Percentiles rank a stretch among this genome's conserved stretches.
Conservation (phyloP, 1,140 invertebrate species). For the Drosophila chauvacae region DNA sequence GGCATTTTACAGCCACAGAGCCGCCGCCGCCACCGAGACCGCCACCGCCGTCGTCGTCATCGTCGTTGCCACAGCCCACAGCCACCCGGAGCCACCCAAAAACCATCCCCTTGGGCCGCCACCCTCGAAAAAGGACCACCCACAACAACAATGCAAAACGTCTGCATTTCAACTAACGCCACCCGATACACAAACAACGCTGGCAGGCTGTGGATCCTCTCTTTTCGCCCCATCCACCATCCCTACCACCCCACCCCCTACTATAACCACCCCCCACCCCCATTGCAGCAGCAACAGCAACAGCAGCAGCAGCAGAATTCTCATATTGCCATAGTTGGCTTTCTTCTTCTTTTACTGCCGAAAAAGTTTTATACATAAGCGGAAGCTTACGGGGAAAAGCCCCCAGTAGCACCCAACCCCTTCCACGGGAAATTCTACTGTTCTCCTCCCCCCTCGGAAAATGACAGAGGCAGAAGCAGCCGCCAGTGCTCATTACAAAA, state of each 20-base stretch:
- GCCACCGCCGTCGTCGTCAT: slow-evolving; percentile 40
- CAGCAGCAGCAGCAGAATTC: slow-evolving; percentile 60
- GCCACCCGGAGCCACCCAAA: slow-evolving; percentile 20
- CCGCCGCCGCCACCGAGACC: slow-evolving; percentile 38
- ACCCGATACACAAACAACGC: slow-evolving; percentile 70
- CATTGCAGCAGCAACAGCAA: slow-evolving; percentile 62
- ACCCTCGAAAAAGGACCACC: slow-evolving; percentile 45
- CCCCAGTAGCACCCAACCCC: background rate
- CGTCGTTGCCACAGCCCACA: slow-evolving; percentile 32
- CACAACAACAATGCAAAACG: slow-evolving; percentile 79
- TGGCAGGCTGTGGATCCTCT: slow-evolving; percentile 26
- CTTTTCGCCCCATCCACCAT: slow-evolving; percentile 7
- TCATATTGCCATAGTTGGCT: slow-evolving; percentile 59
- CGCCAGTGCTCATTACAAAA: slow-evolving; percentile 55
- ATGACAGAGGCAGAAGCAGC: slow-evolving; percentile 7
- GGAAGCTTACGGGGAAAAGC: slow-evolving; percentile 24
- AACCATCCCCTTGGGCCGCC: slow-evolving; percentile 35
- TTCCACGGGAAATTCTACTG: slow-evolving; percentile 1
- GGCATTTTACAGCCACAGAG: slow-evolving; percentile 80
- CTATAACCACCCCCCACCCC: slow-evolving; percentile 3
- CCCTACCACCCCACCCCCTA: background rate
- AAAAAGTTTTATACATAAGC: slow-evolving; percentile 79
- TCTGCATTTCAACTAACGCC: slow-evolving; percentile 82
- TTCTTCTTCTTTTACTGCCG: slow-evolving; percentile 50
- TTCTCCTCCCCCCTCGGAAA: background rate